Conservation (phyloP, 2,113 vertebrate species). For the Oplegnathus fasciatus region DNA sequence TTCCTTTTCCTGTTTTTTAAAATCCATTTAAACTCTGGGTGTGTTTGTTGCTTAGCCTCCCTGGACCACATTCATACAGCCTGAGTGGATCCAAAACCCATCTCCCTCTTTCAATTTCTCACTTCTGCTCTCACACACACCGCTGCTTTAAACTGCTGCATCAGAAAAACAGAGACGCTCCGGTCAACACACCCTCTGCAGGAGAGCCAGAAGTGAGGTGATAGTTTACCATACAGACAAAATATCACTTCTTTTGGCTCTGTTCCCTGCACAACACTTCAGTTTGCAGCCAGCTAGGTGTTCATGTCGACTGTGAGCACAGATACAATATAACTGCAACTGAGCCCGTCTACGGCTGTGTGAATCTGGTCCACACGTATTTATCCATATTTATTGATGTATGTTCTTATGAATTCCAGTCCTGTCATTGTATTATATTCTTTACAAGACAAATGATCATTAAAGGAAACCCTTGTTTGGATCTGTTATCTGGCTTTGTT, state of each 20-base stretch:
- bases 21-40: slow-evolving; percentile 78
- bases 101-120: slow-evolving; percentile 5
- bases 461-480: slow-evolving; percentile 85
- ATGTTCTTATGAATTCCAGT: slow-evolving; percentile 84
- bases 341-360: slow-evolving; percentile 56
- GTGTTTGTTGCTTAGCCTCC: slow-evolving; percentile 84
- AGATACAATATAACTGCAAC: slow-evolving; percentile 29
- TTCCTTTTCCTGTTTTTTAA: slow-evolving; percentile 51
- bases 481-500: slow-evolving; percentile 67
- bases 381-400: slow-evolving; percentile 85
- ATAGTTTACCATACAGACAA: slow-evolving; percentile 24
- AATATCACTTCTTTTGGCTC: slow-evolving; percentile 21
- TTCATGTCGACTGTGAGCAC: slow-evolving; percentile 21
- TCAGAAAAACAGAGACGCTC: slow-evolving; percentile 30
- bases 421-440: slow-evolving; percentile 85
- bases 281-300: slow-evolving; percentile 11
- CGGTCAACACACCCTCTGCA: slow-evolving; percentile 32
- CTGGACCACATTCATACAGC: slow-evolving; percentile 77
- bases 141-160: slow-evolving; percentile 38
- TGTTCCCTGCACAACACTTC: slow-evolving; percentile 22
- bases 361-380: slow-evolving; percentile 77
- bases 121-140: slow-evolving; percentile 5
- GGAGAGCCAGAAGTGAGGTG: slow-evolving; percentile 24
- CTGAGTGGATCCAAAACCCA: slow-evolving; percentile 44
- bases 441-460: slow-evolving; percentile 85